Evolutionary conservation across 2,113 vertebrate species (phyloP).

Genomic region (Fregata magnificens): DNA sequence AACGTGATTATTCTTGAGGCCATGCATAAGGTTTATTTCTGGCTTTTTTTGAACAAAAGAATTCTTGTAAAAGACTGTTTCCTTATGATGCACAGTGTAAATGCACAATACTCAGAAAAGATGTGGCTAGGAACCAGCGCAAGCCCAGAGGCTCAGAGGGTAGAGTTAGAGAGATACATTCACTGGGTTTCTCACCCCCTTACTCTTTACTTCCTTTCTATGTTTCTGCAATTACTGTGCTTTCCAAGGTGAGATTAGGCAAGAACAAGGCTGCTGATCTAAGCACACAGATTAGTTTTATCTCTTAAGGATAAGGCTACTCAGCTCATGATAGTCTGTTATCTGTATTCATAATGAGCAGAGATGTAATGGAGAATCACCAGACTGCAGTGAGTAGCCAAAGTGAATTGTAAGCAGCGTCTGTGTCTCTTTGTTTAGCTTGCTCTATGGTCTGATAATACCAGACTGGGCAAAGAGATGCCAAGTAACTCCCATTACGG

Average conservation of each 20-base stretch:
- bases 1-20: neutral
- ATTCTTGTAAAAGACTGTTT: neutral
- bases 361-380: conserved; percentile 18
- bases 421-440: neutral
- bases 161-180: neutral
- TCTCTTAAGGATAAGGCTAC: conserved; percentile 28
- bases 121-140: neutral
- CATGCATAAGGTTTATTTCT: neutral
- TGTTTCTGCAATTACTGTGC: neutral
- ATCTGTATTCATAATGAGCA: conserved; percentile 43
- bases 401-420: neutral
- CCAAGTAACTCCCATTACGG: neutral
- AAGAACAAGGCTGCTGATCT: neutral
- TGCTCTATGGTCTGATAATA: neutral
- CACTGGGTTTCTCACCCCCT: neutral
- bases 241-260: neutral
- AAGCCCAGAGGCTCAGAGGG: neutral
- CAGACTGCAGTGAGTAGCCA: conserved; percentile 5
- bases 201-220: neutral
- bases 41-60: neutral
- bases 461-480: neutral
- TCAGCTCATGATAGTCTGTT: conserved; percentile 29
- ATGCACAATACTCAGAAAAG: neutral
- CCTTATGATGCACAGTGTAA: neutral
- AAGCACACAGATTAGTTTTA: conserved; percentile 29